These are phyloP conservation scores for Sphaerophoria rueppellii DNA, from an alignment of 2,888 invertebrate species.

Conservation along the genomic window DNA sequence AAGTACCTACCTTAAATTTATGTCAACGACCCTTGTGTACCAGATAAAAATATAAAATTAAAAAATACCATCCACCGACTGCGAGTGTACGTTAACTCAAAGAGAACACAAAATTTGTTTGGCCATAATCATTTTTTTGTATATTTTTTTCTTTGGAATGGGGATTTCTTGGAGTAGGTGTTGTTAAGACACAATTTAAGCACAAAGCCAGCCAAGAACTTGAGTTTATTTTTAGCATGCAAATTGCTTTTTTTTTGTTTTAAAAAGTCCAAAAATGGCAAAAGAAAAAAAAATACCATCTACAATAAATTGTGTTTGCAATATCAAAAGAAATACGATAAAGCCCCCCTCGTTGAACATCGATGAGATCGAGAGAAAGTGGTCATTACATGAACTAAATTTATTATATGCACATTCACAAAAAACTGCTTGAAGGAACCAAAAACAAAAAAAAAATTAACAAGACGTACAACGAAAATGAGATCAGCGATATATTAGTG, in stretches of 20 bases:
- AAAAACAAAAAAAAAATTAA: conserved; percentile 6
- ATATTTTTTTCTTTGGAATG: conserved; percentile 2
- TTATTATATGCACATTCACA: conserved; percentile 23
- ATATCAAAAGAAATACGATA: conserved; percentile 15
- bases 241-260: conserved; percentile 33
- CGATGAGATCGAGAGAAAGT: conserved; percentile 50
- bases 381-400: conserved; percentile 62
- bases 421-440: not conserved
- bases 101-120: conserved; percentile 54
- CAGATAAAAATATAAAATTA: conserved; percentile 38
- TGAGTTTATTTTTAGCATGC: conserved; percentile 63
- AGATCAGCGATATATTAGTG: conserved; percentile 25
- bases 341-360: conserved; percentile 16
- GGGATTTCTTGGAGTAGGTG: conserved; percentile 52
- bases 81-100: conserved; percentile 43
- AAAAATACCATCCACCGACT: conserved; percentile 33
- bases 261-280: conserved; percentile 18
- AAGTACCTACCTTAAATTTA: conserved; percentile 39
- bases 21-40: conserved; percentile 67
- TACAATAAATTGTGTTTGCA: conserved; percentile 22
- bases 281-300: not conserved
- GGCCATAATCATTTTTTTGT: conserved; percentile 34
- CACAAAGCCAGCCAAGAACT: conserved; percentile 15
- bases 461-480: conserved; percentile 27
- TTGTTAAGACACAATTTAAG: conserved; percentile 38